A percentile compares a stretch with the other conserved stretches of the same genome.
Conservation (phyloP, 2,797 vertebrate species). For the Argyrosomus regius region DNA sequence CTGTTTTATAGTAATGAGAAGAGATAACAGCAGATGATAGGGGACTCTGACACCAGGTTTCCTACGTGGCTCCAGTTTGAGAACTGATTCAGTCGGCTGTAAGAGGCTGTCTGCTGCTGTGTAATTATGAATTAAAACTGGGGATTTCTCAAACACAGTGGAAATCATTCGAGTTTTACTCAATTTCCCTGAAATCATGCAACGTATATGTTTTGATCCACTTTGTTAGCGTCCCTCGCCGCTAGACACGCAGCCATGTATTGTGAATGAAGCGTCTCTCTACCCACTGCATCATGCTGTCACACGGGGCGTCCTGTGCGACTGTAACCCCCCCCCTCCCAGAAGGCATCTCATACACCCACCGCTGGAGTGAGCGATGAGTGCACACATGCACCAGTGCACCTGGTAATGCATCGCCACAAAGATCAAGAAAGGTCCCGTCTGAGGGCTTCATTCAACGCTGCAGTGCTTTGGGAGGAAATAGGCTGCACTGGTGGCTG, state of each 20-base stretch:
- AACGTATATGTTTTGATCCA: slow-evolving; percentile 36
- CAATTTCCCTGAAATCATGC: background rate
- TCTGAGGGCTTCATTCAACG: slow-evolving; percentile 80
- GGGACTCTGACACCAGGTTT: slow-evolving; percentile 58
- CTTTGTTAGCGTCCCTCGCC: slow-evolving; percentile 40
- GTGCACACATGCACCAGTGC: slow-evolving; percentile 78
- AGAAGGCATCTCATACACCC: slow-evolving; percentile 61
- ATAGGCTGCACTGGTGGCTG: slow-evolving; percentile 75
- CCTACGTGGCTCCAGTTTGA: slow-evolving; percentile 56
- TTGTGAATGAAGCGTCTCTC: slow-evolving; percentile 64
- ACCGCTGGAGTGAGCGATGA: slow-evolving; percentile 77
- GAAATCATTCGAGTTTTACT: background rate
- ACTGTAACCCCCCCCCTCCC: slow-evolving; percentile 46
- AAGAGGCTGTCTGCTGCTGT: slow-evolving; percentile 50
- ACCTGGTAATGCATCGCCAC: slow-evolving; percentile 80
- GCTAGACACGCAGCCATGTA: slow-evolving; percentile 50
- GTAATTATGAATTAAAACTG: slow-evolving; percentile 53
- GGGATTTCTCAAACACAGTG: slow-evolving; percentile 14
- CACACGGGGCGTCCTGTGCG: slow-evolving; percentile 63
- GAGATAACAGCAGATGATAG: slow-evolving; percentile 72
- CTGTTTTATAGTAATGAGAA: slow-evolving; percentile 70
- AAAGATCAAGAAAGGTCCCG: slow-evolving; percentile 80
- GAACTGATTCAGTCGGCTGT: slow-evolving; percentile 60
- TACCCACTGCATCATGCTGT: slow-evolving; percentile 77
- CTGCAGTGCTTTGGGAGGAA: slow-evolving; percentile 76